These are phyloP conservation scores for Hirtodrosophila cameraria DNA, from an alignment of 2,888 invertebrate genomes.

Conservation along the genomic window DNA sequence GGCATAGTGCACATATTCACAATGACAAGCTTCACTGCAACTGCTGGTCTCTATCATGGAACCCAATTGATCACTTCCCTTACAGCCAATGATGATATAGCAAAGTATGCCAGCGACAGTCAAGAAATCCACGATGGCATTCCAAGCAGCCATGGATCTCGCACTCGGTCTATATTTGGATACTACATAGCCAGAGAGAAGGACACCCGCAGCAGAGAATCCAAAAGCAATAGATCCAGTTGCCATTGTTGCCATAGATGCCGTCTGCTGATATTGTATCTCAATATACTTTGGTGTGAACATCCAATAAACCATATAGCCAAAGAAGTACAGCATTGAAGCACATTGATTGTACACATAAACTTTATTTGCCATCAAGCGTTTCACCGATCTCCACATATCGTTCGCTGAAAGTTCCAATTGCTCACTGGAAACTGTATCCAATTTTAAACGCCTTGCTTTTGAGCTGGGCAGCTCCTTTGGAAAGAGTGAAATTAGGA, in stretches of 20 bases:
- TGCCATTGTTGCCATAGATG: conserved; percentile 88
- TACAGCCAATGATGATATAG: conserved; percentile 88
- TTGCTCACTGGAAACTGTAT: conserved; percentile 26
- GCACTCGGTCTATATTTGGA: conserved; percentile 88
- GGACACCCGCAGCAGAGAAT: conserved; percentile 88
- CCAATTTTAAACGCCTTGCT: conserved; percentile 84
- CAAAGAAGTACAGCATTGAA: conserved; percentile 88
- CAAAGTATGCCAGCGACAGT: conserved; percentile 87
- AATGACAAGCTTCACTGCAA: conserved; percentile 88
- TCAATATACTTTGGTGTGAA: conserved; percentile 93
- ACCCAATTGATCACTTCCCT: conserved; percentile 85
- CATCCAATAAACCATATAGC: conserved; percentile 90
- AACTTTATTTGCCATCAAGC: conserved; percentile 87
- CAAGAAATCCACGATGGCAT: conserved; percentile 87
- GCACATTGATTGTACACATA: conserved; percentile 89
- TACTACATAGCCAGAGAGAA: conserved; percentile 87
- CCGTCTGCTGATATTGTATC: conserved; percentile 90
- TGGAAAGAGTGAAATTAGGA: conserved; percentile 87
- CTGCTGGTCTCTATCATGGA: conserved; percentile 42
- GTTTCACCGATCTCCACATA: conserved; percentile 87
- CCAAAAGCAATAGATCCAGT: conserved; percentile 88
- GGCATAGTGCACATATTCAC: conserved; percentile 89
- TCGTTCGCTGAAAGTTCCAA: conserved; percentile 84
- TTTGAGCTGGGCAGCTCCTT: conserved; percentile 88
- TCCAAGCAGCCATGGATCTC: conserved; percentile 87